Evolutionary conservation across 1,140 invertebrate genomes (phyloP).

Genomic region (Spodoptera frugiperda): DNA sequence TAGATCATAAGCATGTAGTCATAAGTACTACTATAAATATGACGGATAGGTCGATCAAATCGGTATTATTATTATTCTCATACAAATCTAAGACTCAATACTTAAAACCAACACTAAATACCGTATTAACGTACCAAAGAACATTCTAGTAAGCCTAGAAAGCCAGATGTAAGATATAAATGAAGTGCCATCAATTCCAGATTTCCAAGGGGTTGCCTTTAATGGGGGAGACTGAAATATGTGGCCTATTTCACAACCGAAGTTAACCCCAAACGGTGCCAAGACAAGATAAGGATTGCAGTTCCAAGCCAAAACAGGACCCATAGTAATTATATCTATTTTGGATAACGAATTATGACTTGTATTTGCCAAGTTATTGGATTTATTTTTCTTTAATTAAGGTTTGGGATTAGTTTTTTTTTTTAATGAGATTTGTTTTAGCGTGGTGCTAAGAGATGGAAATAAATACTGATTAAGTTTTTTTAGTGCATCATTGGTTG

Average conservation of each 20-base stretch:
- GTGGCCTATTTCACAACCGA: constrained; percentile 13
- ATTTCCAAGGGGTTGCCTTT: constrained; percentile 11
- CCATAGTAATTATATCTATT: constrained; percentile 18
- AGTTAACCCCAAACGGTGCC: constrained; percentile 30
- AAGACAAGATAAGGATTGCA: constrained; percentile 27
- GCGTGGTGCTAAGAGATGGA: no score
- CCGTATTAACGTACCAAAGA: neutral
- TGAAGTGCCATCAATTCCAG: constrained; percentile 15
- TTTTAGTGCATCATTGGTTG: no score
- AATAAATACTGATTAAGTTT: no score
- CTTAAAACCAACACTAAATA: neutral
- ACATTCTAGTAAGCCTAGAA: neutral
- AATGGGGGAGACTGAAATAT: constrained; percentile 25
- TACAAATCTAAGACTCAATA: no score
- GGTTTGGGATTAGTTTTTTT: neutral
- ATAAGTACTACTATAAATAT: no score
- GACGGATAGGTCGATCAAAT: no score
- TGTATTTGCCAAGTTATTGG: neutral
- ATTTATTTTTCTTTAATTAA: neutral
- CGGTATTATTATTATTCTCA: no score
- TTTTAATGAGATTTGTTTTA: neutral
- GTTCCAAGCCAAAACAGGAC: constrained; percentile 15
- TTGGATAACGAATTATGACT: neutral
- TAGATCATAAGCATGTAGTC: no score
- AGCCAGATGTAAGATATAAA: constrained; percentile 13